phyloP scores from a whole-genome alignment of 2,888 invertebrate species.

The Lissocephala sabroskyi region DNA sequence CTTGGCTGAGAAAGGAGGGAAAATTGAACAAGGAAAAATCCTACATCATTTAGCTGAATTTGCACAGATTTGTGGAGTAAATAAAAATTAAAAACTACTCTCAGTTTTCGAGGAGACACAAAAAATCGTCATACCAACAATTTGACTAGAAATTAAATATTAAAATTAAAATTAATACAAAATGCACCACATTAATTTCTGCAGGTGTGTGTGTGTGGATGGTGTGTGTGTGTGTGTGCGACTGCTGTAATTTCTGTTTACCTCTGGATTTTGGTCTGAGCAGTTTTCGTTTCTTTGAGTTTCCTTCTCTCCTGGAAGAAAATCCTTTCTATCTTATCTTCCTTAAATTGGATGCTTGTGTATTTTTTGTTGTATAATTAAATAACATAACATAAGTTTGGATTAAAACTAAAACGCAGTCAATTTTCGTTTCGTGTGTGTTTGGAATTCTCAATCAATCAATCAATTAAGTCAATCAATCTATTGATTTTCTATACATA shows the following conservation, averaged over 20 bases:
- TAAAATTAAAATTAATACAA: conserved; percentile 29
- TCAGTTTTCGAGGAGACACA: no score
- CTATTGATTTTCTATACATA: not conserved
- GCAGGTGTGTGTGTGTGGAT: conserved; percentile 2
- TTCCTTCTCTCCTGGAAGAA: no score
- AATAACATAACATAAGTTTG: conserved; percentile 55
- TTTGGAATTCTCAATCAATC: conserved; percentile 54
- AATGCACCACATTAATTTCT: conserved; percentile 20
- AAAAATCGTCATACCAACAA: conserved; percentile 15
- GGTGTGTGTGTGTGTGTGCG: conserved; percentile 24
- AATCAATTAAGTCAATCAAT: not conserved
- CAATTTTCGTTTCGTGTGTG: conserved; percentile 57
- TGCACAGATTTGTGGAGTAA: no score
- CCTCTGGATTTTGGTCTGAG: conserved; percentile 3
- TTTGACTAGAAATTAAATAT: conserved; percentile 55
- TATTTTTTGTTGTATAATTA: conserved; percentile 44
- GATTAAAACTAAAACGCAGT: conserved; percentile 61
- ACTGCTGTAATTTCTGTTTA: conserved; percentile 12
- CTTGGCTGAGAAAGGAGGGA: no score
- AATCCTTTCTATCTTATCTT: conserved; percentile 11
- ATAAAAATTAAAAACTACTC: no score
- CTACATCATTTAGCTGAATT: no score
- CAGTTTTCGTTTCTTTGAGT: not conserved
- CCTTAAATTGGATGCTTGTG: conserved; percentile 12
- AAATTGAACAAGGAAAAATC: no score